phyloP scores from a whole-genome alignment of 2,113 vertebrate genomes.

The Okapia johnstoni region DNA sequence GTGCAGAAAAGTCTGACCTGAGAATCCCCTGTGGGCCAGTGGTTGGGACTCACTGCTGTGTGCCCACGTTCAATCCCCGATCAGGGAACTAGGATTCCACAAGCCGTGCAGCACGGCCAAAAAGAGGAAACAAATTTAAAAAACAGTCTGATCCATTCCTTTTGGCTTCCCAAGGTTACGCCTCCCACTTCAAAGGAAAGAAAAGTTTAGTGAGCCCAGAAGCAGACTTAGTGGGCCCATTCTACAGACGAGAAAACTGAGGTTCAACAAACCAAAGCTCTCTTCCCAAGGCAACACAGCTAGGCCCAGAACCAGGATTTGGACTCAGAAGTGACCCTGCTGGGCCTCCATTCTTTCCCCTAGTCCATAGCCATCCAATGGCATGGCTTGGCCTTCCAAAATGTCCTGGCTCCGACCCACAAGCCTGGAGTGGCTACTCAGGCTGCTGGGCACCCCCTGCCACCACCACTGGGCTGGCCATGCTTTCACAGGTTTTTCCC shows the following conservation, averaged over 20 bases:
- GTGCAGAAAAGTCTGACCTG: neutral
- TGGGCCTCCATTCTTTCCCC: neutral
- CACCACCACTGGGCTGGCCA: constrained; percentile 57
- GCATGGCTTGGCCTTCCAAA: neutral
- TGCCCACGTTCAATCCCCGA: neutral
- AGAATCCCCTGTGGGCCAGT: neutral
- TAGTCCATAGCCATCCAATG: fast-evolving
- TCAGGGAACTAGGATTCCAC: neutral
- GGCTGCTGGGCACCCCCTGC: constrained; percentile 7
- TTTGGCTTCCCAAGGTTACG: neutral
- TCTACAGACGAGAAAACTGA: neutral
- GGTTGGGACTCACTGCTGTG: neutral
- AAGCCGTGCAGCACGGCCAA: neutral
- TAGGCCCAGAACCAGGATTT: neutral
- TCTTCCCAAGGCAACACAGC: neutral
- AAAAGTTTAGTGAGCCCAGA: neutral
- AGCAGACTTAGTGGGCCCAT: neutral
- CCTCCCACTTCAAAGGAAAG: neutral
- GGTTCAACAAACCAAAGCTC: neutral
- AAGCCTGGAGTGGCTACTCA: neutral
- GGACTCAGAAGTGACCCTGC: neutral
- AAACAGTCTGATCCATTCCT: neutral
- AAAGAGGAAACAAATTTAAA: neutral
- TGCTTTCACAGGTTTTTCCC: constrained; percentile 77
- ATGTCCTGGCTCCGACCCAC: neutral